Evolutionary conservation across 2,113 vertebrate genomes (phyloP).

Genomic region (Myotis lucifugus): DNA sequence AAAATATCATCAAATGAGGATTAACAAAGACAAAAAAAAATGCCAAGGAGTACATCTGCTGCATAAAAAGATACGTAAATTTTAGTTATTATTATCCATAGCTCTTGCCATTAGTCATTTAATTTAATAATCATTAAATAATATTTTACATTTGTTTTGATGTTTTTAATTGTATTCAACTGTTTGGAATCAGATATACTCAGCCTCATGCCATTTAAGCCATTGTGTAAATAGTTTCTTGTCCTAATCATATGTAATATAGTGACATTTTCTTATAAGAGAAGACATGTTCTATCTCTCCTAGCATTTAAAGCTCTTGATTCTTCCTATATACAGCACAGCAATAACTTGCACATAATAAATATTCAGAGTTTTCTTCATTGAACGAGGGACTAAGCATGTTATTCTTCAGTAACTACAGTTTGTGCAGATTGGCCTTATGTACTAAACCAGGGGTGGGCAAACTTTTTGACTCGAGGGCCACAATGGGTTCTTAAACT

Average conservation of each 20-base stretch:
- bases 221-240: background rate
- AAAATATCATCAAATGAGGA: too few species aligned
- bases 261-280: background rate
- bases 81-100: background rate
- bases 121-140: slow-evolving; percentile 12
- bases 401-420: background rate
- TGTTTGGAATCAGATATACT: background rate
- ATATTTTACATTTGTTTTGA: slow-evolving; percentile 22
- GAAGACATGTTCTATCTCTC: background rate
- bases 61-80: background rate
- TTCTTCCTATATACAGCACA: background rate
- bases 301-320: background rate
- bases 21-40: background rate
- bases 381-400: background rate
- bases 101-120: background rate
- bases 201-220: background rate
- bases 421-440: slow-evolving; percentile 19
- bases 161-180: background rate
- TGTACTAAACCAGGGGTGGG: slow-evolving; percentile 50
- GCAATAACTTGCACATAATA: background rate
- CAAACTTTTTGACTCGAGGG: too few species aligned
- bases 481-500: too few species aligned
- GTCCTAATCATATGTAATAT: background rate
- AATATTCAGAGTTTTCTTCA: background rate
- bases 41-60: background rate